phyloP scores from a whole-genome alignment of 2,113 vertebrate species.

The Pangasianodon gigas region DNA sequence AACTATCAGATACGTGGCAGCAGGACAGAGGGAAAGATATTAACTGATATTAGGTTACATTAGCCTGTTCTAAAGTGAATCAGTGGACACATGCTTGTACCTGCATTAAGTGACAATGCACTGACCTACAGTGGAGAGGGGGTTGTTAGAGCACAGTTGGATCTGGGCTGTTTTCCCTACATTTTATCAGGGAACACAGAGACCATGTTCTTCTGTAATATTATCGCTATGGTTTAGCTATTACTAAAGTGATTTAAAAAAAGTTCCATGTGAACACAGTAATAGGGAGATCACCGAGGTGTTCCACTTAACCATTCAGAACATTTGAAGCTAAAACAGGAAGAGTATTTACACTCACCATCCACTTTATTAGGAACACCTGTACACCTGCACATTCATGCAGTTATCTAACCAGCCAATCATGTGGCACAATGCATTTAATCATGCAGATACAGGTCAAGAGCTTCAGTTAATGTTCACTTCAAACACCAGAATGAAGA shows the following conservation, averaged over 20 bases:
- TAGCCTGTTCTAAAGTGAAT: conserved; percentile 25
- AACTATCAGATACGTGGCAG: conserved; percentile 67
- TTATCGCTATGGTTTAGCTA: conserved; percentile 64
- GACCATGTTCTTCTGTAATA: conserved; percentile 57
- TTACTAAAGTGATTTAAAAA: conserved; percentile 67
- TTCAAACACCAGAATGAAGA: background rate
- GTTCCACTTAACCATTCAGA: conserved; percentile 74
- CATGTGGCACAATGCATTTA: background rate
- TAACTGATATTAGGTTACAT: conserved; percentile 53
- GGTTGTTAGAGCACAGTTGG: background rate
- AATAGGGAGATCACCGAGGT: conserved; percentile 69
- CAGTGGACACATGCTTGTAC: conserved; percentile 19
- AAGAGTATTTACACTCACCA: conserved; percentile 24
- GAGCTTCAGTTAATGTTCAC: background rate
- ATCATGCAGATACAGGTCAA: background rate
- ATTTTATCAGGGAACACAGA: conserved; percentile 31
- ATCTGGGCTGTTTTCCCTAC: conserved; percentile 11
- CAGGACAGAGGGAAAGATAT: conserved; percentile 55
- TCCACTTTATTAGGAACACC: background rate
- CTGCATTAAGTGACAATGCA: background rate
- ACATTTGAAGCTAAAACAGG: conserved; percentile 67
- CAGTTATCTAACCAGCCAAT: background rate
- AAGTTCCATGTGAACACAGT: conserved; percentile 64
- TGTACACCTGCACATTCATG: background rate
- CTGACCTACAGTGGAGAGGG: background rate